A percentile compares a stretch with the other conserved stretches of the same genome.
phyloP scores from a whole-genome alignment of 2,797 vertebrate genomes.

The Sciurus vulgaris region DNA sequence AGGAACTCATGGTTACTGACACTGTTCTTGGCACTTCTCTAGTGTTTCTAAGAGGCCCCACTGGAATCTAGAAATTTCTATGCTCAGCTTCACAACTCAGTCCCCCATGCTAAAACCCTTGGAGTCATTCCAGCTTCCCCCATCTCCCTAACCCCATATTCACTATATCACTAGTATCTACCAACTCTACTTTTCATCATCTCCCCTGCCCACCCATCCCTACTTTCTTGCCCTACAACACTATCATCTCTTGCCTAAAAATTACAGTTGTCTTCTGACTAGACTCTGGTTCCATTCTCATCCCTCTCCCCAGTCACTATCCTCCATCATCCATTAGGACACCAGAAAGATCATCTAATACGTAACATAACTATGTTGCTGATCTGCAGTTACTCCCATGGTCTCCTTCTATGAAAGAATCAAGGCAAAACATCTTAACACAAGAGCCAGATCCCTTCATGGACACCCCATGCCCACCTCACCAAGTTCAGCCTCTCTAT shows the following conservation, averaged over 20 bases:
- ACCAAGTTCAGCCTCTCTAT: neutral
- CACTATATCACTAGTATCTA: neutral
- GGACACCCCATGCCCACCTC: neutral
- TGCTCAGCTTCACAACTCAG: neutral
- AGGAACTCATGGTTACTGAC: neutral
- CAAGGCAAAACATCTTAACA: neutral
- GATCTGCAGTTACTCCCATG: neutral
- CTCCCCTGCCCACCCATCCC: neutral
- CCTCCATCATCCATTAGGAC: conserved; percentile 5
- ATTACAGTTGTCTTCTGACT: neutral
- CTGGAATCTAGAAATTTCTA: neutral
- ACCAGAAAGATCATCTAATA: neutral
- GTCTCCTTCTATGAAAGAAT: neutral
- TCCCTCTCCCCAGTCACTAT: too few species aligned
- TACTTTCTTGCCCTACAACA: neutral
- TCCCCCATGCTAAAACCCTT: neutral
- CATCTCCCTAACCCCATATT: neutral
- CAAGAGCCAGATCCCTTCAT: neutral
- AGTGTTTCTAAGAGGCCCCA: neutral
- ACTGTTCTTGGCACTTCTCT: neutral
- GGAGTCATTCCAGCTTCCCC: neutral
- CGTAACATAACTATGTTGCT: neutral
- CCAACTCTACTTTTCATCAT: neutral
- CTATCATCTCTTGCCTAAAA: neutral
- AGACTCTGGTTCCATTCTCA: conserved; percentile 22